A percentile compares a stretch with the other conserved stretches of the same genome.
These are phyloP conservation scores for Trochalopteron elliotii DNA, from an alignment of 2,113 vertebrate species.

Conservation along the genomic window DNA sequence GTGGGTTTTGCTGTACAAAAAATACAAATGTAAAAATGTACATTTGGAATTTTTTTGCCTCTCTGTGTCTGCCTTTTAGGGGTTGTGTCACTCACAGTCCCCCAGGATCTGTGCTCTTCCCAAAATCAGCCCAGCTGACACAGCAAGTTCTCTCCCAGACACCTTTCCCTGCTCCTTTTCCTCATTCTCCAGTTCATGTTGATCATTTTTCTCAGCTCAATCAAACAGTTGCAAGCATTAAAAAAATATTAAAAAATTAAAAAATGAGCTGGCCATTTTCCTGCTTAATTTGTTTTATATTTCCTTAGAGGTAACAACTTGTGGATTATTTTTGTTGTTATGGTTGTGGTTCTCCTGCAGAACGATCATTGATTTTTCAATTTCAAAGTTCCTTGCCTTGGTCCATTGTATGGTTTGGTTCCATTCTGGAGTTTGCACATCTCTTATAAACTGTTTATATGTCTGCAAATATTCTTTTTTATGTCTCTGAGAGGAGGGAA, in stretches of 20 bases:
- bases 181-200: rapidly evolving
- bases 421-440: background rate
- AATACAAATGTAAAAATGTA: too few relatives aligned
- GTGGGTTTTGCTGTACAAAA: rapidly evolving
- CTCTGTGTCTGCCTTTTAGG: background rate
- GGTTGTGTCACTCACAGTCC: background rate
- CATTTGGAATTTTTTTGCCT: background rate
- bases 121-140: background rate
- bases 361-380: background rate
- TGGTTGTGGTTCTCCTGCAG: background rate
- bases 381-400: background rate
- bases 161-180: background rate
- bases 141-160: background rate
- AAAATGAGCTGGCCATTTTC: rapidly evolving
- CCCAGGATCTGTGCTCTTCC: background rate
- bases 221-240: background rate
- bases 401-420: background rate
- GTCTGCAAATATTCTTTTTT: background rate
- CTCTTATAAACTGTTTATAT: background rate
- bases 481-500: background rate
- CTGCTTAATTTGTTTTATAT: background rate
- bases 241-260: background rate
- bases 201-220: background rate
- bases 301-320: background rate
- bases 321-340: background rate